phyloP scores from a whole-genome alignment of 2,888 invertebrate species.

The Timandra comae region DNA sequence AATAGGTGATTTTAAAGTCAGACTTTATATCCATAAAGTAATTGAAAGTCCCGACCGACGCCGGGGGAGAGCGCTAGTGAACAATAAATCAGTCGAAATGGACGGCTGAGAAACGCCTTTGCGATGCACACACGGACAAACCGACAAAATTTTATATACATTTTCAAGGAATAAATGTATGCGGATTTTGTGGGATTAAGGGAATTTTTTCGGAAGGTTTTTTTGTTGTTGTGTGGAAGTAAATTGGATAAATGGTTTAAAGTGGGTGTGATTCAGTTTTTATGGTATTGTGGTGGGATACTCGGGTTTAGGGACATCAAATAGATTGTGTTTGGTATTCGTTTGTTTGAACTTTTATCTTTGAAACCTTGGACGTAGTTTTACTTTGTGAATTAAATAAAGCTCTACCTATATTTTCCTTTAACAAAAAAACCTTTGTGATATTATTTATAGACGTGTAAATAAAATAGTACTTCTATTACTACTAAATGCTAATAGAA shows the following conservation, averaged over 20 bases:
- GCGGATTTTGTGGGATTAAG: slow-evolving; percentile 11
- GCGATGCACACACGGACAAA: slow-evolving; percentile 27
- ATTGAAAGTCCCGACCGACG: slow-evolving; percentile 34
- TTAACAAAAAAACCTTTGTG: too few species aligned
- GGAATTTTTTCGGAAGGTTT: slow-evolving; percentile 14
- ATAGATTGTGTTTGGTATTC: too few species aligned
- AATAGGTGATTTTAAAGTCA: slow-evolving; percentile 9
- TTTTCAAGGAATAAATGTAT: slow-evolving; percentile 6
- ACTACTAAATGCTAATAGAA: too few species aligned
- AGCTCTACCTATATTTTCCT: too few species aligned
- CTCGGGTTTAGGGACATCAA: too few species aligned
- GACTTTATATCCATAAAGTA: slow-evolving; percentile 28
- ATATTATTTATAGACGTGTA: too few species aligned
- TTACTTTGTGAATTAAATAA: too few species aligned
- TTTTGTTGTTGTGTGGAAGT: slow-evolving; percentile 4
- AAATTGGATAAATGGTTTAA: slow-evolving; percentile 3
- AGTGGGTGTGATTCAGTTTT: too few species aligned
- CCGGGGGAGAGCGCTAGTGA: slow-evolving; percentile 26
- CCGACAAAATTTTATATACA: slow-evolving; percentile 24
- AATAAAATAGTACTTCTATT: too few species aligned
- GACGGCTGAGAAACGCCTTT: slow-evolving; percentile 22
- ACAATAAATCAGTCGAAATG: slow-evolving; percentile 31
- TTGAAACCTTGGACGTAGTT: too few species aligned
- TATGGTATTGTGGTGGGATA: too few species aligned
- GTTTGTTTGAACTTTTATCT: too few species aligned